phyloP scores from a whole-genome alignment of 1,140 invertebrate species.

The Drosophila auraria region DNA sequence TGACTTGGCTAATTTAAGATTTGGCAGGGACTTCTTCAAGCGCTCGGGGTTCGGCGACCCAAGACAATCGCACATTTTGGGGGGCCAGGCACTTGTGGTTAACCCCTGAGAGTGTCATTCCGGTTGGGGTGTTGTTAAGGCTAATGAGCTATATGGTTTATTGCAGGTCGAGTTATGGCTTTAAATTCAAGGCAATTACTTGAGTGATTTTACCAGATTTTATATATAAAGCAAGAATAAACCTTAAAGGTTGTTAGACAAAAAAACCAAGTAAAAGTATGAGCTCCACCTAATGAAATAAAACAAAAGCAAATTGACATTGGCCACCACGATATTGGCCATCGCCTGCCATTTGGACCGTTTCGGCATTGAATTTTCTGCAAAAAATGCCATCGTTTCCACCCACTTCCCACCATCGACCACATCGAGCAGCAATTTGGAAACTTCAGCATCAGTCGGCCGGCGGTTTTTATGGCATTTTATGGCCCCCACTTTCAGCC shows the following conservation, averaged over 20 bases:
- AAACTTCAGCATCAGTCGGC: conserved; percentile 58
- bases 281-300: conserved; percentile 59
- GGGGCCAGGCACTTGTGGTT: conserved; percentile 30
- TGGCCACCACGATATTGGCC: conserved; percentile 36
- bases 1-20: conserved; percentile 62
- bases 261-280: background rate
- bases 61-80: conserved; percentile 38
- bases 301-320: conserved; percentile 61
- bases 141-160: conserved; percentile 27
- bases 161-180: background rate
- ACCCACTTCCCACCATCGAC: background rate
- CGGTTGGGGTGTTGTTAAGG: conserved; percentile 19
- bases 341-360: background rate
- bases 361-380: conserved; percentile 14
- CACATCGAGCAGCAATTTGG: conserved; percentile 51
- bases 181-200: background rate
- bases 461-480: conserved; percentile 64
- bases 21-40: background rate
- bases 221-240: background rate
- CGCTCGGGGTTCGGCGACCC: background rate
- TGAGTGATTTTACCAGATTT: background rate
- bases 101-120: conserved; percentile 26
- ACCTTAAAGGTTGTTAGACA: no score
- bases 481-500: conserved; percentile 3
- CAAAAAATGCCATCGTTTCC: conserved; percentile 18